Conservation (phyloP, 92 coral and sea anemone genomes). For the Paragorgia papillata region DNA sequence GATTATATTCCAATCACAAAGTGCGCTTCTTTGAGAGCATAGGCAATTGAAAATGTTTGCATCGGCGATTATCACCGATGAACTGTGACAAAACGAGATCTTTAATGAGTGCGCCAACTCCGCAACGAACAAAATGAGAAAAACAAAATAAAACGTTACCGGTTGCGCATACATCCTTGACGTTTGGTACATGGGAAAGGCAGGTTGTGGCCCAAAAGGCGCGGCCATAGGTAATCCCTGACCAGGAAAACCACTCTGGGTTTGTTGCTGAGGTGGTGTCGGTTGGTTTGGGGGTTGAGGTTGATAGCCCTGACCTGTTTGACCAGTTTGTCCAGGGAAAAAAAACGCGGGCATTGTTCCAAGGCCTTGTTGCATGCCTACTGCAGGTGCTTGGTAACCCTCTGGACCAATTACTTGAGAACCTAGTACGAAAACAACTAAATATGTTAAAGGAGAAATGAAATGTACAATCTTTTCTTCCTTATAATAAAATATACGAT, state of each 20-base stretch:
- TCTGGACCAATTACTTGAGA: constrained; percentile 77
- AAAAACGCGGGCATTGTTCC: constrained; percentile 14
- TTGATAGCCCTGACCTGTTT: constrained; percentile 22
- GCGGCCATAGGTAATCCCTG: constrained; percentile 11
- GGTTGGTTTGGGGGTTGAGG: constrained; percentile 20
- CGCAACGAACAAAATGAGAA: no score
- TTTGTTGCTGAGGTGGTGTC: constrained; percentile 27
- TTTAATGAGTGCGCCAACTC: no score
- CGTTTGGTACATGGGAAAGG: constrained; percentile 16
- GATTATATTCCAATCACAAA: no score
- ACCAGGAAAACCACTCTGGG: constrained; percentile 13
- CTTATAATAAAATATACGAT: no score
- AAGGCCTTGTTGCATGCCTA: constrained; percentile 17
- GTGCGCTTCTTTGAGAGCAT: no score
- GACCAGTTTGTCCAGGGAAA: constrained; percentile 22
- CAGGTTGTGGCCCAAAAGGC: constrained; percentile 4
- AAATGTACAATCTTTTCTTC: no score
- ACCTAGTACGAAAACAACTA: constrained; percentile 44
- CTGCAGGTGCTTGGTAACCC: constrained; percentile 48
- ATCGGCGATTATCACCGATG: no score
- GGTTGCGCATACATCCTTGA: constrained; percentile 19
- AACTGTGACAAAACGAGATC: no score
- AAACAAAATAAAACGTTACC: not conserved
- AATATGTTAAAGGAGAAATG: no score
- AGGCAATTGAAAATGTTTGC: no score